Conservation (phyloP, 2,888 invertebrate species). For the Asteroscopus sphinx region DNA sequence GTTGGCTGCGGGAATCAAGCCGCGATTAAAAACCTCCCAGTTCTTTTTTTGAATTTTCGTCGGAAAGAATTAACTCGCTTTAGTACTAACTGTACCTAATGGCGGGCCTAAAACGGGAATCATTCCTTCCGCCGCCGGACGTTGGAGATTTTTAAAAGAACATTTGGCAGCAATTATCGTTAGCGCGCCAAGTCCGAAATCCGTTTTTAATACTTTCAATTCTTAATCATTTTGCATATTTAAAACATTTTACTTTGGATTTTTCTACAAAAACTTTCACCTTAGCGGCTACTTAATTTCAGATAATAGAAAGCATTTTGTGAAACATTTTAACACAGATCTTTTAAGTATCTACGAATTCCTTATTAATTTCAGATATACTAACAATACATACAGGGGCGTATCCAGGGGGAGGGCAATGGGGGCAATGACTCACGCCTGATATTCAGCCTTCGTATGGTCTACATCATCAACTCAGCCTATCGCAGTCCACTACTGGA, state of each 20-base stretch:
- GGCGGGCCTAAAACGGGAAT: conserved; percentile 53
- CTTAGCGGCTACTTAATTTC: not conserved
- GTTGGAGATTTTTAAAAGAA: conserved; percentile 61
- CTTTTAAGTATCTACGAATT: no score
- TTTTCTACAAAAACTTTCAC: conserved; percentile 26
- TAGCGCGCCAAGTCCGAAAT: conserved; percentile 61
- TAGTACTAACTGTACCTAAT: conserved; percentile 59
- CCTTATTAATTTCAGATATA: no score
- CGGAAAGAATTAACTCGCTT: conserved; percentile 58
- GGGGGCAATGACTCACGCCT: no score
- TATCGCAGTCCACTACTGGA: no score
- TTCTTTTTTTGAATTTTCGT: conserved; percentile 57
- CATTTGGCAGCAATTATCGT: conserved; percentile 70
- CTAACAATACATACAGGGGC: no score
- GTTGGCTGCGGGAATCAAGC: conserved; percentile 39
- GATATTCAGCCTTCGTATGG: no score
- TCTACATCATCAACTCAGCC: no score
- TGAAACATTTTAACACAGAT: no score
- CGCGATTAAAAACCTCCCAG: conserved; percentile 55
- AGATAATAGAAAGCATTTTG: conserved; percentile 26
- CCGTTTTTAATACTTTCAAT: conserved; percentile 66
- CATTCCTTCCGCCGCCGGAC: conserved; percentile 36
- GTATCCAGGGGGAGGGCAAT: no score
- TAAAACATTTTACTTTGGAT: conserved; percentile 46
- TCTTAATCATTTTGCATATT: conserved; percentile 60